Evolutionary conservation across 2,797 vertebrate genomes (phyloP).

Genomic region (Syndactyla subalaris): DNA sequence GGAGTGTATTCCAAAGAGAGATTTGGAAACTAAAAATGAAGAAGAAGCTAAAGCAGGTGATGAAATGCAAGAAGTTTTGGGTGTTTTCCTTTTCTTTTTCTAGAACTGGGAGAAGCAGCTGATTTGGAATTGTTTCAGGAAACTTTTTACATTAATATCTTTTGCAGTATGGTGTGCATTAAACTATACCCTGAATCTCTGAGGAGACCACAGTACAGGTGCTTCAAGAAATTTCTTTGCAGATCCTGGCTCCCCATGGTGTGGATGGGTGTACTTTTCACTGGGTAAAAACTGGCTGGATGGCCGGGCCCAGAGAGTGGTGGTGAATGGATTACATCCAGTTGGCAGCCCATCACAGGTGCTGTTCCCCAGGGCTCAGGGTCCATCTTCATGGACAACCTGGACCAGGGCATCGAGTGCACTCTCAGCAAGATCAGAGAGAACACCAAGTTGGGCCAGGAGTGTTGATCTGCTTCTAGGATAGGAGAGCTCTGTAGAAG

Average conservation of each 20-base stretch:
- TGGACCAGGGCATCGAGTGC: neutral
- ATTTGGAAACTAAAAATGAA: neutral
- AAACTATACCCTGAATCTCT: neutral
- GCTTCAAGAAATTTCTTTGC: neutral
- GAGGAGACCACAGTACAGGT: neutral
- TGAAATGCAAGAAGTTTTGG: neutral
- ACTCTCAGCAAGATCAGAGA: neutral
- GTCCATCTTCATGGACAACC: neutral
- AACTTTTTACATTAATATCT: neutral
- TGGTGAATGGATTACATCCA: neutral
- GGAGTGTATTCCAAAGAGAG: neutral
- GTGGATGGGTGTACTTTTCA: no score
- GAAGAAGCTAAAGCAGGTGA: neutral
- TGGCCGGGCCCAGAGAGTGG: neutral
- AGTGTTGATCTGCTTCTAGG: neutral
- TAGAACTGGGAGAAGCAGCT: neutral
- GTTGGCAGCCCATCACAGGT: no score
- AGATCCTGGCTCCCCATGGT: neutral
- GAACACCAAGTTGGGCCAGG: fast-evolving
- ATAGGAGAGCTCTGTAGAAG: neutral
- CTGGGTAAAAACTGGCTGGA: neutral
- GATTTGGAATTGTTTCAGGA: neutral
- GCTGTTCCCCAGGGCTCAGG: neutral
- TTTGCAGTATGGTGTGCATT: neutral
- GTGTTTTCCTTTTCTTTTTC: neutral